Conservation (phyloP, 2,113 vertebrate species). For the Neotoma lepida region DNA sequence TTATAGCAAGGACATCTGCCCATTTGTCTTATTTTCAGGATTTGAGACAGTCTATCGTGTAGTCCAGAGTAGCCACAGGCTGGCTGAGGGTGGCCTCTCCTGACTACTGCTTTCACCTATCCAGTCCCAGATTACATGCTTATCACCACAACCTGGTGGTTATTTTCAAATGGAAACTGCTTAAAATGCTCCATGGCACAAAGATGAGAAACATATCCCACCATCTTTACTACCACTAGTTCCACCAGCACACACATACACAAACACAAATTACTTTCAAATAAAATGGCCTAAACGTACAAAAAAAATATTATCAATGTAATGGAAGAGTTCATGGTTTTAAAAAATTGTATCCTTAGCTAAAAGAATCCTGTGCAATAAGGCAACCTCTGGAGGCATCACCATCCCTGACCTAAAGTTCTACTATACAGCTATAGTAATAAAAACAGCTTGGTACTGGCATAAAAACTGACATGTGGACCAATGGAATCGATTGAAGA, state of each 20-base stretch:
- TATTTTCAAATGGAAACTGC: slow-evolving; percentile 17
- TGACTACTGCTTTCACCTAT: not conserved
- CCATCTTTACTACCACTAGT: not conserved
- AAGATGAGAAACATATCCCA: not conserved
- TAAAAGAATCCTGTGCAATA: too few species aligned
- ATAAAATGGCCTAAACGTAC: not conserved
- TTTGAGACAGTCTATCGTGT: not conserved
- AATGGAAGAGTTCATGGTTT: not conserved
- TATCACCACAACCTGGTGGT: not conserved
- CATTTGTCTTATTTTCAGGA: not conserved
- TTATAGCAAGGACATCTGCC: not conserved
- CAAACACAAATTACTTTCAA: not conserved
- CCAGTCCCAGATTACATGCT: not conserved
- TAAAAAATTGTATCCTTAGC: not conserved
- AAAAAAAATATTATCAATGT: not conserved
- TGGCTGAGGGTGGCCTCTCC: not conserved
- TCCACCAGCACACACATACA: not conserved
- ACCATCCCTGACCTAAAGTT: too few species aligned
- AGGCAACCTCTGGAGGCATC: too few species aligned
- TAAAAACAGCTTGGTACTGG: too few species aligned
- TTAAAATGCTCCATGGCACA: not conserved
- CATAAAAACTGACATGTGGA: too few species aligned
- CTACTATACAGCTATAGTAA: too few species aligned
- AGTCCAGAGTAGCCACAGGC: not conserved
- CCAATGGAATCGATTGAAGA: too few species aligned